These are phyloP conservation scores for Hanleya hanleyi DNA, from an alignment of 2,888 invertebrate species.

Conservation along the genomic window DNA sequence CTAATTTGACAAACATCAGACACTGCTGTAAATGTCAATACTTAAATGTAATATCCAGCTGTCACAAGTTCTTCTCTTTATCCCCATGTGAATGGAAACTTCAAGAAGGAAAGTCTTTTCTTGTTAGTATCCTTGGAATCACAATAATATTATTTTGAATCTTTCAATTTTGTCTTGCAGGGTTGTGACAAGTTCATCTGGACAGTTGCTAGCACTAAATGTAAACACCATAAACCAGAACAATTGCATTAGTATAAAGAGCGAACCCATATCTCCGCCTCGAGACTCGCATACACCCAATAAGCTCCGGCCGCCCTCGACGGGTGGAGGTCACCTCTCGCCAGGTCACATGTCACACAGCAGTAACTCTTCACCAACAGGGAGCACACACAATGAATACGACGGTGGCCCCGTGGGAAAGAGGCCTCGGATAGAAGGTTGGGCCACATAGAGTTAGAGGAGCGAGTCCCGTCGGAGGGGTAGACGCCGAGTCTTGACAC, in stretches of 20 bases:
- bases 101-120: neutral
- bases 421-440: constrained; percentile 91
- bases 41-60: too few species aligned
- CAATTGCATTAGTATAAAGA: constrained; percentile 85
- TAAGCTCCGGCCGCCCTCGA: constrained; percentile 76
- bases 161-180: neutral
- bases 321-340: constrained; percentile 63
- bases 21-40: too few species aligned
- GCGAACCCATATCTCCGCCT: constrained; percentile 96
- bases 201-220: too few species aligned
- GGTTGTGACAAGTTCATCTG: neutral
- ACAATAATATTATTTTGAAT: neutral
- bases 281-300: constrained; percentile 82
- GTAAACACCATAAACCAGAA: constrained; percentile 1
- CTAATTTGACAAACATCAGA: too few species aligned
- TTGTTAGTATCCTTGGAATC: neutral
- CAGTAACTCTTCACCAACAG: constrained; percentile 75
- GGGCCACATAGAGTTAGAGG: constrained; percentile 76
- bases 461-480: neutral
- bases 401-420: constrained; percentile 79
- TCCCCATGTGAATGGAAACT: too few species aligned
- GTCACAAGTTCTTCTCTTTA: too few species aligned
- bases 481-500: neutral
- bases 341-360: constrained; percentile 71
- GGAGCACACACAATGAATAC: constrained; percentile 59